Percentiles rank a stretch among this genome's conserved stretches.
phyloP scores from a whole-genome alignment of 2,888 invertebrate species.

The Pollenia labialis region DNA sequence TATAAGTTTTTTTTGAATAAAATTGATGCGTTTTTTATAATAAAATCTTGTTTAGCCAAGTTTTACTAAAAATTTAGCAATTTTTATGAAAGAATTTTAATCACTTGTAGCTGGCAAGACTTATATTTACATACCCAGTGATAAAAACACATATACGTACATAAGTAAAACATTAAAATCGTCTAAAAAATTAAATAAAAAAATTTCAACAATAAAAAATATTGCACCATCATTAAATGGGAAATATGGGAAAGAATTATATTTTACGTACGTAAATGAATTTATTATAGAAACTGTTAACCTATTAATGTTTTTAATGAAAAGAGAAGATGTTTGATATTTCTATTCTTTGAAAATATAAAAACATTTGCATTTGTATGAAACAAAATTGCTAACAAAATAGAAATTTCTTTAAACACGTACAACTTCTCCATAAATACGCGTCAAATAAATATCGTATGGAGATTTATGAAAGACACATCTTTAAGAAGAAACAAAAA shows the following conservation, averaged over 20 bases:
- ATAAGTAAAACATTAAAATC: too few species aligned
- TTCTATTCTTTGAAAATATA: neutral
- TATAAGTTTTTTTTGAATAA: too few species aligned
- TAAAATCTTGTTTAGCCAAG: too few species aligned
- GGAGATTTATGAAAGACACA: conserved; percentile 29
- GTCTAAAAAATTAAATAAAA: neutral
- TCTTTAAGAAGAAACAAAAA: neutral
- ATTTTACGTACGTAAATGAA: neutral
- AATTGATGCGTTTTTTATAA: too few species aligned
- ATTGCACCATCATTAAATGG: conserved; percentile 17
- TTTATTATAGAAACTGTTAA: conserved; percentile 14
- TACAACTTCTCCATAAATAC: neutral
- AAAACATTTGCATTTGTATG: neutral
- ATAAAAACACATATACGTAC: too few species aligned
- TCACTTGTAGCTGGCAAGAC: too few species aligned
- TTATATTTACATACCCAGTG: too few species aligned
- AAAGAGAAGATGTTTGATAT: conserved; percentile 1
- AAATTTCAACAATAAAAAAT: conserved; percentile 14
- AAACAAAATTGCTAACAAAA: conserved; percentile 1
- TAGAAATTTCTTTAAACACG: conserved; percentile 19
- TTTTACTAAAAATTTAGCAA: too few species aligned
- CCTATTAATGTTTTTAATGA: neutral
- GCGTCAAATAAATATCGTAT: conserved; percentile 24
- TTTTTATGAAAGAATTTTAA: too few species aligned
- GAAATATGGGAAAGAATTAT: neutral